Evolutionary conservation across 2,113 vertebrate genomes (phyloP).

Genomic region (Trichechus manatus): DNA sequence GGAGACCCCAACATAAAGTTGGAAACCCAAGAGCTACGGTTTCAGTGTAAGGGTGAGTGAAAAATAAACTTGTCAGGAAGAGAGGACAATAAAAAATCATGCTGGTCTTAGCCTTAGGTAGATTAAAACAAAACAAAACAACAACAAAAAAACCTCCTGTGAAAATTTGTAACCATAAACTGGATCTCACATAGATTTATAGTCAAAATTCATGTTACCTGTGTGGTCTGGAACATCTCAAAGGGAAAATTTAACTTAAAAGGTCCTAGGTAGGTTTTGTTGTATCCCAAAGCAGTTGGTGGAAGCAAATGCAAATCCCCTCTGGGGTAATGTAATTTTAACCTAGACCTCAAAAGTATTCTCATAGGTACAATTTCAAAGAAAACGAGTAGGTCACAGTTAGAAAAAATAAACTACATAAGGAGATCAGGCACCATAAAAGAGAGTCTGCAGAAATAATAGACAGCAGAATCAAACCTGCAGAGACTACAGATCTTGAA

Average conservation of each 20-base stretch:
- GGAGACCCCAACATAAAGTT: neutral
- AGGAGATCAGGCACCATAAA: neutral
- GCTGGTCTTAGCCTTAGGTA: neutral
- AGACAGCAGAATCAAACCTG: neutral
- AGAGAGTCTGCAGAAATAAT: slow-evolving; percentile 2
- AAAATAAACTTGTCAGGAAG: neutral
- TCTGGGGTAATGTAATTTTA: neutral
- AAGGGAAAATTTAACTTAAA: neutral
- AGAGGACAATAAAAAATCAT: neutral
- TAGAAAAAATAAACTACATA: neutral
- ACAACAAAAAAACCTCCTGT: neutral
- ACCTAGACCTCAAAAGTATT: neutral
- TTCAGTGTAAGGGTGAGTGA: slow-evolving; percentile 22
- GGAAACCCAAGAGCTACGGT: neutral
- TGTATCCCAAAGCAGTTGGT: neutral
- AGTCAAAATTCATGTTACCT: neutral
- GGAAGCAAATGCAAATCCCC: slow-evolving; percentile 9
- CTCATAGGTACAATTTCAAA: neutral
- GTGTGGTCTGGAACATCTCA: neutral
- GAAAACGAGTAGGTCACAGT: slow-evolving; percentile 8
- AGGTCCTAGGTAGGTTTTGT: neutral
- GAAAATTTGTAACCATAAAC: neutral
- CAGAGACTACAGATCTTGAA: slow-evolving; percentile 31
- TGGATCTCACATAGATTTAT: neutral
- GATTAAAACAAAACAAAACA: neutral